These are phyloP conservation scores for Drosophila ercepeae DNA, from an alignment of 1,140 invertebrate genomes.

Conservation along the genomic window DNA sequence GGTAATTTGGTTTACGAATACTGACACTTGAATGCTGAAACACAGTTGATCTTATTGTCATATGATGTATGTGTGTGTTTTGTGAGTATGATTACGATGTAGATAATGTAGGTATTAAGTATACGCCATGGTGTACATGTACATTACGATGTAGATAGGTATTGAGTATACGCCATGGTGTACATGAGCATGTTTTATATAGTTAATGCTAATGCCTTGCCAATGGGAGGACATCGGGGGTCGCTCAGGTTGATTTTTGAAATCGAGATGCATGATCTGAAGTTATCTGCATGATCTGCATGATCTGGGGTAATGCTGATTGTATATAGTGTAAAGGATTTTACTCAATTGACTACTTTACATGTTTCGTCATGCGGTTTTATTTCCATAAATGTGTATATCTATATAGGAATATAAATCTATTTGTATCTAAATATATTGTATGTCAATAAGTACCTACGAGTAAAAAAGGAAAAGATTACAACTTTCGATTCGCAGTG, in stretches of 20 bases:
- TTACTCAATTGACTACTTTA: constrained; percentile 76
- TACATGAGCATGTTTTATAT: constrained; percentile 11
- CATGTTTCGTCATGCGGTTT: constrained; percentile 74
- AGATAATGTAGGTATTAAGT: constrained; percentile 31
- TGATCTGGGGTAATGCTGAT: constrained; percentile 50
- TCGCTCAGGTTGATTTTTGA: constrained; percentile 11
- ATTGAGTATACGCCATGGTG: constrained; percentile 11
- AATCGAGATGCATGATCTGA: constrained; percentile 65
- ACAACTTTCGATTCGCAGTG: constrained; percentile 38
- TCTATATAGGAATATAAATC: constrained; percentile 38
- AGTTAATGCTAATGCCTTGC: constrained; percentile 54
- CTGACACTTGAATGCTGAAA: constrained; percentile 81
- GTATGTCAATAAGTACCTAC: constrained; percentile 54
- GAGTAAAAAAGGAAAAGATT: constrained; percentile 49
- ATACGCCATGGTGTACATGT: too few relatives aligned
- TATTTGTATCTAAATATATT: constrained; percentile 50
- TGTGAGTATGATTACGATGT: constrained; percentile 31
- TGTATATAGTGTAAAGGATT: constrained; percentile 32
- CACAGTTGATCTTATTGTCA: constrained; percentile 83
- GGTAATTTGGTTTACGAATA: constrained; percentile 82
- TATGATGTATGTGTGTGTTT: constrained; percentile 70
- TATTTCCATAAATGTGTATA: constrained; percentile 44
- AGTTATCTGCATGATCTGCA: constrained; percentile 58
- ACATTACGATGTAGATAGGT: constrained; percentile 23
- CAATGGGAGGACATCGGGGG: constrained; percentile 37